Percentiles rank a stretch among this genome's conserved stretches.
Evolutionary conservation across 2,113 vertebrate species (phyloP).

Genomic region (Silurus asotus): DNA sequence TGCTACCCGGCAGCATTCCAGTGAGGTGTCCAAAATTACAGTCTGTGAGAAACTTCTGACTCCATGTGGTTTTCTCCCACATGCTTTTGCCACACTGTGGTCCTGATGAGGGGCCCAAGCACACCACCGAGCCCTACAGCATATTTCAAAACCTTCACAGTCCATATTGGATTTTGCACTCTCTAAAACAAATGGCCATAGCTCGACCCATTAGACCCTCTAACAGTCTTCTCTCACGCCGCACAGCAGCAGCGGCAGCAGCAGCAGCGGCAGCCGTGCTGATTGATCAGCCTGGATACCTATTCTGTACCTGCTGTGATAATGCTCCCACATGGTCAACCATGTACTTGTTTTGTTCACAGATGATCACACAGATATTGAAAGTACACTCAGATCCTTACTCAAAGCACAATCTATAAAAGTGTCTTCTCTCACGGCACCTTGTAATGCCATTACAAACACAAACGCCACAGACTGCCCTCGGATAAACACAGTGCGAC

Average conservation of each 20-base stretch:
- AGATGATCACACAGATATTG: slow-evolving; percentile 10
- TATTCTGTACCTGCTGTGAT: not conserved
- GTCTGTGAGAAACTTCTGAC: slow-evolving; percentile 13
- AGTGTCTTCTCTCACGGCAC: slow-evolving; percentile 22
- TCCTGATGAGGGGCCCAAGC: slow-evolving; percentile 25
- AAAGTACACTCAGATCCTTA: not conserved
- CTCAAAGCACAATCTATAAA: not conserved
- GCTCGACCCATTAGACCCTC: slow-evolving; percentile 26
- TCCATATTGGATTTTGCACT: slow-evolving; percentile 33
- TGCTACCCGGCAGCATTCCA: slow-evolving; percentile 22
- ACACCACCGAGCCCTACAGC: slow-evolving; percentile 15
- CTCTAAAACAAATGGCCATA: slow-evolving; percentile 41
- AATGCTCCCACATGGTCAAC: slow-evolving; percentile 2
- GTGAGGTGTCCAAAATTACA: slow-evolving; percentile 45
- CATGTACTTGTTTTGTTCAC: not conserved
- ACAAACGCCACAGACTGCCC: not conserved
- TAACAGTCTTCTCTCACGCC: slow-evolving; percentile 22
- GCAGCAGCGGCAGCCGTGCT: slow-evolving; percentile 3
- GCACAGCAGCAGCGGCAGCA: not conserved
- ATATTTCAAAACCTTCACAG: slow-evolving; percentile 34
- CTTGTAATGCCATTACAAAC: not conserved
- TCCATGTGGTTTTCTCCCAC: slow-evolving; percentile 17
- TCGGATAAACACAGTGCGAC: not conserved
- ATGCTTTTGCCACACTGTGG: slow-evolving; percentile 15
- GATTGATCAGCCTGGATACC: slow-evolving; percentile 28